phyloP scores from a whole-genome alignment of 2,888 invertebrate genomes.

The Odiellus spinosus region DNA sequence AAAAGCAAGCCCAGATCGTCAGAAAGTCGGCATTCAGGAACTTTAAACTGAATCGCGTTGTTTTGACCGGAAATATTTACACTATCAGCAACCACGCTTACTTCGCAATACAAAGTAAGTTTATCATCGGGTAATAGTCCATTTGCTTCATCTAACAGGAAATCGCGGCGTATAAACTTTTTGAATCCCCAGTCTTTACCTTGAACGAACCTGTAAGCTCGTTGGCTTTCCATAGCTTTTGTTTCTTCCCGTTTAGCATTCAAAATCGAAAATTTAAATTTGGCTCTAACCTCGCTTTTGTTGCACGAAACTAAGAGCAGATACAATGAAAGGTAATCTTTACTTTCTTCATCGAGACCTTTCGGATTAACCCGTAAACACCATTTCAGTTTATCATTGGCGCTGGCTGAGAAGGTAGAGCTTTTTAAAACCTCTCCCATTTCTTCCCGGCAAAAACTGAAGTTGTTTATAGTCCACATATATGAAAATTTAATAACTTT shows the following conservation, averaged over 20 bases:
- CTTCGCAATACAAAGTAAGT: conserved; percentile 98
- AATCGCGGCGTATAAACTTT: conserved; percentile 97
- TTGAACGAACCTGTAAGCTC: conserved; percentile 98
- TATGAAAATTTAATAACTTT: conserved; percentile 99
- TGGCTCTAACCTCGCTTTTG: conserved; percentile 99
- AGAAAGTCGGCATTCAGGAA: conserved; percentile 57
- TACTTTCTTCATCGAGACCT: conserved; percentile 98
- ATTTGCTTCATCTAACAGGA: conserved; percentile 95
- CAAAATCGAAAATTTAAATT: conserved; percentile 99
- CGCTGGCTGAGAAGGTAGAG: conserved; percentile 97
- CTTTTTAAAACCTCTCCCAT: conserved; percentile 99
- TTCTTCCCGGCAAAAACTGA: conserved; percentile 99
- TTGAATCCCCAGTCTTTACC: conserved; percentile 99
- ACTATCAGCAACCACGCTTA: conserved; percentile 92
- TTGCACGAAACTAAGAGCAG: conserved; percentile 97
- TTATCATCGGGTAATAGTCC: conserved; percentile 97
- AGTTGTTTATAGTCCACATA: conserved; percentile 99
- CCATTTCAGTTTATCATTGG: conserved; percentile 99
- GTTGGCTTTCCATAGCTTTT: conserved; percentile 87
- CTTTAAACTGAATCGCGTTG: conserved; percentile 91
- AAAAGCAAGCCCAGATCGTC: conserved; percentile 91
- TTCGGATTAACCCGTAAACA: conserved; percentile 99
- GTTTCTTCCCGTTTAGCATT: conserved; percentile 99
- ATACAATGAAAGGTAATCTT: conserved; percentile 98
- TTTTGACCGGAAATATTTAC: conserved; percentile 98